These are phyloP conservation scores for Diploscapter pachys DNA, from an alignment of 1,140 invertebrate genomes.

Conservation along the genomic window DNA sequence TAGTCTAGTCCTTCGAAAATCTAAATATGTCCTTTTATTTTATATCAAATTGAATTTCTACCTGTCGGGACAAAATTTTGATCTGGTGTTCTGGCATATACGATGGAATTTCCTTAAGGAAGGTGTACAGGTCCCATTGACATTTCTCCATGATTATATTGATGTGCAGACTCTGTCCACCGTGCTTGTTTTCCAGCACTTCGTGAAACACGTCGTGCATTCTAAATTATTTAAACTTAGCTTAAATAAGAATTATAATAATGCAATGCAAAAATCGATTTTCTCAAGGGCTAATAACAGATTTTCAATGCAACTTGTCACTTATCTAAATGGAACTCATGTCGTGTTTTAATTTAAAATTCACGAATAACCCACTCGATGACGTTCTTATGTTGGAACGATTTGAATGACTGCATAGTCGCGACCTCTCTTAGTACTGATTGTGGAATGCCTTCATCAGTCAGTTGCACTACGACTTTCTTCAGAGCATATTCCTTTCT, in stretches of 20 bases:
- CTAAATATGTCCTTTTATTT: conserved; percentile 63
- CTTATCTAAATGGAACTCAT: neutral
- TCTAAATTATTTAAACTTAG: neutral
- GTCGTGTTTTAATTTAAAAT: conserved; percentile 11
- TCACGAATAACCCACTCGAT: conserved; percentile 28
- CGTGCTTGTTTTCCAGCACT: neutral
- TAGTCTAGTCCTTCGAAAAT: conserved; percentile 89
- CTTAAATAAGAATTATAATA: conserved; percentile 12
- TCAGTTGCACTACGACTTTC: conserved; percentile 17
- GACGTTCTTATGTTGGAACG: conserved; percentile 34
- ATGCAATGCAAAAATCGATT: neutral
- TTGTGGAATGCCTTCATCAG: conserved; percentile 40
- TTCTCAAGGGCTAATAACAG: conserved; percentile 2
- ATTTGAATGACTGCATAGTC: conserved; percentile 22
- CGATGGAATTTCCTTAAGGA: conserved; percentile 34
- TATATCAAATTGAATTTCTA: conserved; percentile 2
- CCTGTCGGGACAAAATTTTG: conserved; percentile 26
- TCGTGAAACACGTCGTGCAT: conserved; percentile 37
- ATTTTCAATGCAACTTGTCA: neutral
- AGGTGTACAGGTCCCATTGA: conserved; percentile 44
- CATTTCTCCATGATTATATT: conserved; percentile 41
- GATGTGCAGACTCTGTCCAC: conserved; percentile 6
- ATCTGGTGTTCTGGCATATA: conserved; percentile 37
- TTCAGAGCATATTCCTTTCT: conserved; percentile 39
- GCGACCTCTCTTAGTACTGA: conserved; percentile 41